phyloP scores from a whole-genome alignment of 2,797 vertebrate genomes.

The Strix occidentalis region DNA sequence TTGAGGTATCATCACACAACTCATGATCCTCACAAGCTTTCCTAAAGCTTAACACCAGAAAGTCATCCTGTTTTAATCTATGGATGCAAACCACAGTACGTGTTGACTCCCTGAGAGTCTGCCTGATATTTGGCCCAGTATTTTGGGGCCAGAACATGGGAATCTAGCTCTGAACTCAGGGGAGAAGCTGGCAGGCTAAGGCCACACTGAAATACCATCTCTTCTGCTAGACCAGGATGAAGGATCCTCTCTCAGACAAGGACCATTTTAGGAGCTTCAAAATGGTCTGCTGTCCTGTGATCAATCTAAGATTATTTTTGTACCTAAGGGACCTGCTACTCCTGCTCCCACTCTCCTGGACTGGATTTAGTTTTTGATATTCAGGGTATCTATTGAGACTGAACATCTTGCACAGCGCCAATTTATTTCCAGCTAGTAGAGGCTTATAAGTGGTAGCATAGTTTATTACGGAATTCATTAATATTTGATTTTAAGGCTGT shows the following conservation, averaged over 20 bases:
- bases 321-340: neutral
- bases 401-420: neutral
- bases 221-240: neutral
- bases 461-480: constrained; percentile 18
- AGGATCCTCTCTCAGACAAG: neutral
- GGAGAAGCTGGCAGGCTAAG: neutral
- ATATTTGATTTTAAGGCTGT: constrained; percentile 40
- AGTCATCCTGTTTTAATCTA: neutral
- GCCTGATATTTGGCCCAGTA: neutral
- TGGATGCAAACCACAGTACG: neutral
- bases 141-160: neutral
- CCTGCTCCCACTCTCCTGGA: neutral
- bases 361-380: neutral
- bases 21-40: neutral
- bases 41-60: neutral
- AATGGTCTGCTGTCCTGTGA: neutral
- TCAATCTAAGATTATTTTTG: neutral
- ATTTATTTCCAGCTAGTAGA: constrained; percentile 29
- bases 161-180: neutral
- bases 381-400: neutral
- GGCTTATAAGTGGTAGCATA: neutral
- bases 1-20: neutral
- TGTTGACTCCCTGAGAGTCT: neutral
- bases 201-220: neutral
- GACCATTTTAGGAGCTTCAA: neutral